phyloP scores from a whole-genome alignment of 30 jellyfish, hydroid and myxozoan species.

The Aurelia aurita region DNA sequence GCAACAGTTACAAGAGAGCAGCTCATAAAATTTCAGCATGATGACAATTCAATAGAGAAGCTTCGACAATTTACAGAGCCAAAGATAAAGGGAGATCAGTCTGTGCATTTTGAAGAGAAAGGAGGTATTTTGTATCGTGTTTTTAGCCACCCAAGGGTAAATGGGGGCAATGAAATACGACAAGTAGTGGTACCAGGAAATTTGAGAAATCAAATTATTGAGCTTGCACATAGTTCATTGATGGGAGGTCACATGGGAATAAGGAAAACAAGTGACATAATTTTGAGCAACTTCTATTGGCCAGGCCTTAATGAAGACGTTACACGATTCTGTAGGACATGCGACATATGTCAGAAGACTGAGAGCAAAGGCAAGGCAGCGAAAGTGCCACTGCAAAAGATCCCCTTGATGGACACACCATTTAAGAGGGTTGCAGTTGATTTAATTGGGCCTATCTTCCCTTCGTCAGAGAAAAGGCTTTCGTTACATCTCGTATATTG shows the following conservation, averaged over 20 bases:
- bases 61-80: constrained; percentile 51
- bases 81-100: constrained; percentile 49
- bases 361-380: too few relatives aligned
- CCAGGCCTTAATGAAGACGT: too few relatives aligned
- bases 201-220: too few relatives aligned
- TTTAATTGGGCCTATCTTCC: constrained; percentile 61
- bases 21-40: constrained; percentile 44
- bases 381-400: constrained; percentile 53
- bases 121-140: too few relatives aligned
- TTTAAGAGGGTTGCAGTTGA: constrained; percentile 66
- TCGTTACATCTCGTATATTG: constrained; percentile 49
- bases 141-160: too few relatives aligned
- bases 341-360: too few relatives aligned
- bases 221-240: constrained; percentile 55
- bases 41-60: constrained; percentile 56
- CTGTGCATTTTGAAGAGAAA: too few relatives aligned
- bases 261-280: too few relatives aligned
- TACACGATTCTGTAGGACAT: too few relatives aligned
- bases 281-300: too few relatives aligned
- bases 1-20: constrained; percentile 47
- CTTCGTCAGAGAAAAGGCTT: constrained; percentile 53
- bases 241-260: constrained; percentile 72
- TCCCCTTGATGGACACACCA: constrained; percentile 62
- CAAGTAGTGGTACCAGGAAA: too few relatives aligned
- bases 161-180: too few relatives aligned